Evolutionary conservation across 2,888 invertebrate species (phyloP).

Genomic region (Drosophila demipolita): DNA sequence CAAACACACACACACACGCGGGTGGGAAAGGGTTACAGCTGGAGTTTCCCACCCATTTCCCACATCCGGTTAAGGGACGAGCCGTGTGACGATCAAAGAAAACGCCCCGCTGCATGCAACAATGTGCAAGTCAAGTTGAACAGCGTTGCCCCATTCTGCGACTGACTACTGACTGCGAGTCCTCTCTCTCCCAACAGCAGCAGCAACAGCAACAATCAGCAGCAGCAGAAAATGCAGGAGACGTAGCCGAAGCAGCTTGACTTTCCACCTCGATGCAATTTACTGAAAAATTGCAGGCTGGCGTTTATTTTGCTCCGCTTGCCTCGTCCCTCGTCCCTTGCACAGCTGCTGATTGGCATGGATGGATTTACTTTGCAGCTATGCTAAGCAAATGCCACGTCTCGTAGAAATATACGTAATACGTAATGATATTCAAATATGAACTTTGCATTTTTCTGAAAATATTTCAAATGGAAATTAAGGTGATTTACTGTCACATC

Average conservation of each 20-base stretch:
- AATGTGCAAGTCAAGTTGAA: slow-evolving; percentile 71
- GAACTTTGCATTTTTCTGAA: slow-evolving; percentile 5
- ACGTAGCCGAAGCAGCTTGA: slow-evolving; percentile 56
- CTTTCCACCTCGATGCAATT: slow-evolving; percentile 77
- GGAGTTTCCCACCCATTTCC: slow-evolving; percentile 7
- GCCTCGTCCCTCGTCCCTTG: slow-evolving; percentile 19
- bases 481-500: background rate
- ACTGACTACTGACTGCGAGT: slow-evolving; percentile 32
- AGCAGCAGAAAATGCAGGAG: slow-evolving; percentile 10
- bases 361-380: slow-evolving; percentile 33
- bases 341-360: slow-evolving; percentile 51
- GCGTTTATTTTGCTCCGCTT: slow-evolving; percentile 53
- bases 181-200: slow-evolving; percentile 11
- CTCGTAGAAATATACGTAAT: slow-evolving; percentile 27
- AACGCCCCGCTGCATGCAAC: slow-evolving; percentile 70
- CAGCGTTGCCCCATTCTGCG: slow-evolving; percentile 36
- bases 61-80: slow-evolving; percentile 19
- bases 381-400: slow-evolving; percentile 34
- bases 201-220: background rate
- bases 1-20: slow-evolving; percentile 20
- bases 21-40: slow-evolving; percentile 38
- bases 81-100: slow-evolving; percentile 64
- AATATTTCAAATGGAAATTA: background rate
- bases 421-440: slow-evolving; percentile 39
- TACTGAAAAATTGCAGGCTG: slow-evolving; percentile 67